These are phyloP conservation scores for Calidris pygmaea DNA, from an alignment of 2,113 vertebrate genomes.

Conservation along the genomic window DNA sequence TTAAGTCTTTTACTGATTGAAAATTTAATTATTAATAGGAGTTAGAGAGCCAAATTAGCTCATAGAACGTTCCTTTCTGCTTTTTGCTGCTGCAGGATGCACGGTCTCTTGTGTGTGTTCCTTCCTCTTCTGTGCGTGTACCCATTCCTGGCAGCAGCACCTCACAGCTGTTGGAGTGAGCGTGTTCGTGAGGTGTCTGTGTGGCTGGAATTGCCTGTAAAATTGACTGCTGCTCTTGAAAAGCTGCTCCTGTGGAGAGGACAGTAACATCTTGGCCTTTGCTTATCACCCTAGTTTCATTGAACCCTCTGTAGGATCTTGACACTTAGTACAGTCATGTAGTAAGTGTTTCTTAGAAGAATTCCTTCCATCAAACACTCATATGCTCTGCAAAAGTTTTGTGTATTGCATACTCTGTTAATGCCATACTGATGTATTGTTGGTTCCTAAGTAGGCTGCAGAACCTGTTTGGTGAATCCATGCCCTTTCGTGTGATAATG, in stretches of 20 bases:
- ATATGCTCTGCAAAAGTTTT: neutral
- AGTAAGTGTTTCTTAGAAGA: neutral
- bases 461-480: neutral
- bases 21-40: neutral
- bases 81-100: neutral
- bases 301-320: neutral
- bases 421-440: neutral
- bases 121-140: neutral
- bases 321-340: neutral
- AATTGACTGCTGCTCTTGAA: neutral
- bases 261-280: neutral
- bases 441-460: neutral
- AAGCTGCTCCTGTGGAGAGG: neutral
- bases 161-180: neutral
- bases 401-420: neutral
- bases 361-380: neutral
- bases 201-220: neutral
- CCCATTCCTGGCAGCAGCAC: neutral
- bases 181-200: fast-evolving
- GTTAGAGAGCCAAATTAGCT: neutral
- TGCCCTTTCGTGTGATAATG: neutral
- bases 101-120: neutral
- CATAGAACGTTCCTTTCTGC: neutral
- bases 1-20: neutral
- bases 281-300: neutral